Conservation (phyloP, 2,888 invertebrate species). For the Heliconius sara region DNA sequence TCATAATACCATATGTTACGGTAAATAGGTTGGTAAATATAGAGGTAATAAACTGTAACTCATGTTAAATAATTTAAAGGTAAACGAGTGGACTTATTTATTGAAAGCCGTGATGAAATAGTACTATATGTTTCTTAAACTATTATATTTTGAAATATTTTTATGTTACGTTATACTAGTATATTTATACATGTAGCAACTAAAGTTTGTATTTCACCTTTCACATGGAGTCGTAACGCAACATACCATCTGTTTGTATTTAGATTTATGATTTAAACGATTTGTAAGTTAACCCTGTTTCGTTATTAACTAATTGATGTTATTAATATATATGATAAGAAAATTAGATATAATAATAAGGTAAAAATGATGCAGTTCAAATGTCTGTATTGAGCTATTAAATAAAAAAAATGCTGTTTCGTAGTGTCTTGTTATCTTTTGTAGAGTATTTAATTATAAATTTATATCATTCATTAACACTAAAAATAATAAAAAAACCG, state of each 20-base stretch:
- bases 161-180: neutral
- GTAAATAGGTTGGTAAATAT: neutral
- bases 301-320: too few relatives aligned
- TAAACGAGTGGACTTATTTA: conserved; percentile 33
- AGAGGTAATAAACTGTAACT: conserved; percentile 27
- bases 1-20: neutral
- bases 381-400: too few relatives aligned
- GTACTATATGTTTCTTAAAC: neutral
- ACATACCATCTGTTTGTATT: conserved; percentile 1
- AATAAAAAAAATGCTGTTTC: neutral
- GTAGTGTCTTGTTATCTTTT: neutral
- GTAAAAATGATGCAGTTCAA: too few relatives aligned
- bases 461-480: neutral
- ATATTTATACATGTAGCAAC: conserved; percentile 5
- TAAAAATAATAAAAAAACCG: too few relatives aligned
- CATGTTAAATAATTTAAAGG: conserved; percentile 39
- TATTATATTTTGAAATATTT: neutral
- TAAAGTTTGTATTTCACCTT: conserved; percentile 4
- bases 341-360: too few relatives aligned
- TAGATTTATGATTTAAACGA: neutral
- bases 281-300: neutral
- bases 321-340: too few relatives aligned
- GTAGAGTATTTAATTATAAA: neutral
- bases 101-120: conserved; percentile 10
- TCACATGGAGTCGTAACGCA: conserved; percentile 6